phyloP scores from a whole-genome alignment of 2,113 vertebrate species.

The Synodontis membranacea region DNA sequence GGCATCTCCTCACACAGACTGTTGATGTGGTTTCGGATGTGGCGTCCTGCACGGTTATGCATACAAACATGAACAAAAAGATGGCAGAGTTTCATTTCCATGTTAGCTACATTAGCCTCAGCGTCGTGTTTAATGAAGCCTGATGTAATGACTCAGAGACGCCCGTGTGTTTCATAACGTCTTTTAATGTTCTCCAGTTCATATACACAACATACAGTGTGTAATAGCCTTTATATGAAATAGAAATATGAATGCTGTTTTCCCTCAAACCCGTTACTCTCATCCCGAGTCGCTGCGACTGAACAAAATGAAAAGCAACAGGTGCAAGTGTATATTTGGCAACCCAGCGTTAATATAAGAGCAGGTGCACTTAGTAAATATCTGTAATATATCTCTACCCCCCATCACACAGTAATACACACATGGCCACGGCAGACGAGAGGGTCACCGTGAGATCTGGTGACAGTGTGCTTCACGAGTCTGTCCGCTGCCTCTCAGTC shows the following conservation, averaged over 20 bases:
- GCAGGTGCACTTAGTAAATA: conserved; percentile 65
- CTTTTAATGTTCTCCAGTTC: conserved; percentile 79
- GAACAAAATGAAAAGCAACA: conserved; percentile 77
- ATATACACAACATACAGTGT: conserved; percentile 82
- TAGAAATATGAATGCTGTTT: conserved; percentile 77
- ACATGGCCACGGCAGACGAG: conserved; percentile 66
- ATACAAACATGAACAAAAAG: neutral
- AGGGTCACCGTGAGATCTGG: conserved; percentile 71
- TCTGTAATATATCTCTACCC: conserved; percentile 48
- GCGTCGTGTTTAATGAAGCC: neutral
- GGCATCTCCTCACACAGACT: neutral
- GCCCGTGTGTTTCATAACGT: conserved; percentile 71
- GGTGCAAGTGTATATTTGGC: conserved; percentile 73
- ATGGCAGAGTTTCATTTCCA: neutral
- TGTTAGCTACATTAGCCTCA: neutral
- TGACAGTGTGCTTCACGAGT: conserved; percentile 75
- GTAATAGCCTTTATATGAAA: conserved; percentile 82
- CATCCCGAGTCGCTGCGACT: conserved; percentile 69
- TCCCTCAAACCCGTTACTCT: conserved; percentile 65
- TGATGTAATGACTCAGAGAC: conserved; percentile 17
- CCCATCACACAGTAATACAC: conserved; percentile 45
- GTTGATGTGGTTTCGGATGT: neutral
- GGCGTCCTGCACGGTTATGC: neutral
- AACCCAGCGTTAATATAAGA: conserved; percentile 57
- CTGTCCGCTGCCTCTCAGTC: conserved; percentile 61